phyloP scores from a whole-genome alignment of 2,888 invertebrate genomes.

The Quadroppia sp. region DNA sequence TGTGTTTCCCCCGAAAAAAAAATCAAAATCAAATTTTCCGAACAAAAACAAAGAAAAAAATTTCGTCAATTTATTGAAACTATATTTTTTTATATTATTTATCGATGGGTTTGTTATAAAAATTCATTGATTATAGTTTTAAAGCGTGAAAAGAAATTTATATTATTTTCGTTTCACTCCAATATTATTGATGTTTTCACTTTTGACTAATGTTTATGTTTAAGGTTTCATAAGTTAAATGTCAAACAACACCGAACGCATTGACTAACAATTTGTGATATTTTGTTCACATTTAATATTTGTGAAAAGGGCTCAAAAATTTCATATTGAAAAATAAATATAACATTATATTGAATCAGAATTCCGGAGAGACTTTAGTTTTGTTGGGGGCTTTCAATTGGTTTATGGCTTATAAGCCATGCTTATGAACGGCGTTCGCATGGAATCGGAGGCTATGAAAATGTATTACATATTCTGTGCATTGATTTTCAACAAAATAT shows the following conservation, averaged over 20 bases:
- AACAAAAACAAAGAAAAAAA: conserved; percentile 1
- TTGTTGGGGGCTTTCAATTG: too few species aligned
- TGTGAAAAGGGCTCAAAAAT: not conserved
- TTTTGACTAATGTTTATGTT: conserved; percentile 7
- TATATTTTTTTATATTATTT: conserved; percentile 5
- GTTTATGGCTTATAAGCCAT: not conserved
- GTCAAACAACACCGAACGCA: conserved; percentile 10
- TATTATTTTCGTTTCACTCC: not conserved
- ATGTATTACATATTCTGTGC: conserved; percentile 31
- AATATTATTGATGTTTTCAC: not conserved
- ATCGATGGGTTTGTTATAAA: not conserved
- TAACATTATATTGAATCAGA: not conserved
- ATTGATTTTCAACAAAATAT: conserved; percentile 23
- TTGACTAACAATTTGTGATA: conserved; percentile 16
- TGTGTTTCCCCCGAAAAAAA: too few species aligned
- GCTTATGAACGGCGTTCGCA: not conserved
- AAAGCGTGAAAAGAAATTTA: conserved; percentile 19
- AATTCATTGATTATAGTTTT: conserved; percentile 23
- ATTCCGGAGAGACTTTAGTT: not conserved
- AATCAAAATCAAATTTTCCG: too few species aligned
- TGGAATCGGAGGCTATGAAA: not conserved
- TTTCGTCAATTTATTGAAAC: too few species aligned
- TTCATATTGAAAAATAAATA: conserved; percentile 4
- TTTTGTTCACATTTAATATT: conserved; percentile 19
- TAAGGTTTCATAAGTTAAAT: not conserved